Conservation (phyloP, 2,888 invertebrate genomes). For the Nemotelus nigrinus region DNA sequence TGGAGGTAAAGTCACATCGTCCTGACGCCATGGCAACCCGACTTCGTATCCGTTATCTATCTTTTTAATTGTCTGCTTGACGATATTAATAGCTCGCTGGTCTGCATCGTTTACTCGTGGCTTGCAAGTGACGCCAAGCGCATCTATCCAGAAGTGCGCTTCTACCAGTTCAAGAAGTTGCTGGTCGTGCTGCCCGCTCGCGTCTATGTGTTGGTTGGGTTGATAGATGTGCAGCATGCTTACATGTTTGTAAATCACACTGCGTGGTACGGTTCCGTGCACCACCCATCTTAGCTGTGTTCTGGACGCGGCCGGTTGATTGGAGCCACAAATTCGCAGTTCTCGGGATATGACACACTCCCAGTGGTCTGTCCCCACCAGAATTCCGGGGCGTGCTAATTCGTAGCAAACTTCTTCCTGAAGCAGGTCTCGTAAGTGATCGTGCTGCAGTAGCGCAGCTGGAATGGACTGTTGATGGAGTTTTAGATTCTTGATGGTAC, state of each 20-base stretch:
- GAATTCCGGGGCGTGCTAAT: constrained; percentile 1
- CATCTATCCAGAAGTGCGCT: constrained; percentile 1
- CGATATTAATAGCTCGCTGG: background rate
- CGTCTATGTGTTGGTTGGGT: constrained; percentile 8
- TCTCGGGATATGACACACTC: constrained; percentile 1
- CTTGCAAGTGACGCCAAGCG: constrained; percentile 1
- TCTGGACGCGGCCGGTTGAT: constrained; percentile 1
- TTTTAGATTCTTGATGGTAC: too few species aligned
- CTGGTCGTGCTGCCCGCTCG: constrained; percentile 8
- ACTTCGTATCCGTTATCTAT: background rate
- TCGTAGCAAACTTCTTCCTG: background rate
- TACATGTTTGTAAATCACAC: background rate
- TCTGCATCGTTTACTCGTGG: background rate
- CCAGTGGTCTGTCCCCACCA: constrained; percentile 5
- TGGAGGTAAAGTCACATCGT: constrained; percentile 8
- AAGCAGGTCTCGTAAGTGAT: background rate
- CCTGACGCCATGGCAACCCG: background rate
- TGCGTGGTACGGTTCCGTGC: background rate
- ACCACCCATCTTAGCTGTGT: background rate
- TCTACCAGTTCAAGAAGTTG: background rate
- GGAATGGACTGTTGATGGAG: too few species aligned
- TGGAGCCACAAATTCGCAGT: background rate
- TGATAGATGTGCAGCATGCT: constrained; percentile 13
- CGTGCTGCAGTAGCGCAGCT: too few species aligned
- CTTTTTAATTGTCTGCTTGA: background rate